A percentile compares a stretch with the other conserved stretches of the same genome.
Evolutionary conservation across 2,113 vertebrate species (phyloP).

Genomic region (Tyto alba): DNA sequence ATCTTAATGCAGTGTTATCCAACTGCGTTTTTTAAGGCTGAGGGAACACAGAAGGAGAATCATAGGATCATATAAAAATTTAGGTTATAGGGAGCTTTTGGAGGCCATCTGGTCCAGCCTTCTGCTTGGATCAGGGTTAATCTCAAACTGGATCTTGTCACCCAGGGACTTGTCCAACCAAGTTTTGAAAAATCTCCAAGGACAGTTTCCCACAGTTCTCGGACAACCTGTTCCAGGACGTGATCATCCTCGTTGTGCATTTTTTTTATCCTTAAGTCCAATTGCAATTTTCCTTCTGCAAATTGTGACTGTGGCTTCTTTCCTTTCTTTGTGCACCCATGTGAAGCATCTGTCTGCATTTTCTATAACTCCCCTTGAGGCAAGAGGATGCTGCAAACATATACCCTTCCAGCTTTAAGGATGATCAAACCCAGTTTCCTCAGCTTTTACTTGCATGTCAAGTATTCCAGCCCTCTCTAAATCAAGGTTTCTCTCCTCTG

Average conservation of each 20-base stretch:
- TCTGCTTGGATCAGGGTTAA: conserved; percentile 41
- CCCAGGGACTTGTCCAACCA: conserved; percentile 3
- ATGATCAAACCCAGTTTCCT: background rate
- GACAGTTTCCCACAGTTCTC: conserved; percentile 14
- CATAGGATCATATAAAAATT: conserved; percentile 13
- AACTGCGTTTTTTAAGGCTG: conserved; percentile 13
- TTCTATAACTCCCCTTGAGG: background rate
- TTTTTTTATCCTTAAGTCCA: background rate
- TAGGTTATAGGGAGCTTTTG: conserved; percentile 33
- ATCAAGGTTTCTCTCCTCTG: background rate
- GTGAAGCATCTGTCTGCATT: background rate
- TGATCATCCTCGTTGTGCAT: background rate
- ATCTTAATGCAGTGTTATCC: background rate
- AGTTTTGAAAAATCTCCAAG: conserved; percentile 54
- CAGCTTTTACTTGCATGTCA: background rate
- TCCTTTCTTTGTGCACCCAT: background rate
- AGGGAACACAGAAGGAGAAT: background rate
- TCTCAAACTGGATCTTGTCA: conserved; percentile 31
- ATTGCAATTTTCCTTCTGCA: background rate
- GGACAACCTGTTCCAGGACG: background rate
- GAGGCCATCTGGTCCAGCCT: conserved; percentile 37
- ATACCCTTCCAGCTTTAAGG: background rate
- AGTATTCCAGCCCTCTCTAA: background rate
- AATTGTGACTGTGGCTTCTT: background rate
- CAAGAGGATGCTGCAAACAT: background rate